Evolutionary conservation across 2,113 vertebrate species (phyloP).

Genomic region (Microtus ochrogaster): DNA sequence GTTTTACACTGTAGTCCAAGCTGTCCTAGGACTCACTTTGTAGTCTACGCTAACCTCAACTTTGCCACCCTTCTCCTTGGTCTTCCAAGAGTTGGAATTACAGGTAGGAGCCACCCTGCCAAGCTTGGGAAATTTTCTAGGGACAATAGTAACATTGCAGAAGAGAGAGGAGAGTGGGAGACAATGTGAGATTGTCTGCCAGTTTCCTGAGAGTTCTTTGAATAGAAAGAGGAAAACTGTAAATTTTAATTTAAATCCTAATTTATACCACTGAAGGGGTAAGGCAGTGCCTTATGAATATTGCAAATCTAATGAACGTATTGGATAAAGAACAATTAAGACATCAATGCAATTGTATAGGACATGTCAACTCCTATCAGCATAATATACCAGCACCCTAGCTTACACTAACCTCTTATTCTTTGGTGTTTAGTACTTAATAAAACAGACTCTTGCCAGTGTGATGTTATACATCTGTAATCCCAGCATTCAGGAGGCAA

Average conservation of each 20-base stretch:
- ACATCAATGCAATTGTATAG: not conserved
- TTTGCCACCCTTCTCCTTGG: not conserved
- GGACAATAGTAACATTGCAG: not conserved
- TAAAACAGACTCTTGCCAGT: not conserved
- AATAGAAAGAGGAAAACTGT: not conserved
- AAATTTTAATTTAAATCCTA: conserved; percentile 4
- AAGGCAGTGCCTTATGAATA: not conserved
- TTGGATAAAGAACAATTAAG: not conserved
- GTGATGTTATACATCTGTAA: not conserved
- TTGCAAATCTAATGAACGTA: not conserved
- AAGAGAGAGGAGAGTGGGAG: not conserved
- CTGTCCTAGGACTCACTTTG: not conserved
- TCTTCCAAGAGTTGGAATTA: not conserved
- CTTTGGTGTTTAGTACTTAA: not conserved
- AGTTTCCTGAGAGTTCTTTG: not conserved
- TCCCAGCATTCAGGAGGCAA: not conserved
- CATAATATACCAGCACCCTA: not conserved
- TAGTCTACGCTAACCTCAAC: not conserved
- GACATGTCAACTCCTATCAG: not conserved
- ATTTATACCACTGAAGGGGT: not conserved
- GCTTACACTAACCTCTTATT: not conserved
- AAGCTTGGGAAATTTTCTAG: not conserved
- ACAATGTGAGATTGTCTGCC: not conserved
- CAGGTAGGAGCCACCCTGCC: not conserved
- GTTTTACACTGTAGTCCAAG: not conserved